phyloP scores from a whole-genome alignment of 2,113 vertebrate genomes.

The Petrocephalus zakoni region DNA sequence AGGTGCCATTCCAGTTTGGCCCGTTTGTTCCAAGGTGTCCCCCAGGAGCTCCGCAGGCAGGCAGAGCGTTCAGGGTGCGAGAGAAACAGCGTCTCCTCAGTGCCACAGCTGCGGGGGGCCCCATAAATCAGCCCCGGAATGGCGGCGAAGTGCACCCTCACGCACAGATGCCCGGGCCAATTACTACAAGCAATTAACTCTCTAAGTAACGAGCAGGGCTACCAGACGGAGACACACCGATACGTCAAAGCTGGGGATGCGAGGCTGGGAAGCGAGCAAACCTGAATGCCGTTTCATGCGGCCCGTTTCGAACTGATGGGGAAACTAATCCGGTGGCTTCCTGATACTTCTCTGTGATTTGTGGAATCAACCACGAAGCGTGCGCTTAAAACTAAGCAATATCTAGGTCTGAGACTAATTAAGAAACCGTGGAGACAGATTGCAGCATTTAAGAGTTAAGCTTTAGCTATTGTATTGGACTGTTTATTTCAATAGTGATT shows the following conservation, averaged over 20 bases:
- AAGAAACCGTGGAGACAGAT: background rate
- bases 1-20: constrained; percentile 36
- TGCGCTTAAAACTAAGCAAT: background rate
- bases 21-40: constrained; percentile 49
- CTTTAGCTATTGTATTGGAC: background rate
- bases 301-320: background rate
- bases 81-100: constrained; percentile 17
- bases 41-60: constrained; percentile 31
- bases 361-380: background rate
- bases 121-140: constrained; percentile 63
- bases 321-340: background rate
- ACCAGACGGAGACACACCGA: constrained; percentile 64
- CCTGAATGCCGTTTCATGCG: constrained; percentile 17
- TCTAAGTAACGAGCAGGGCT: constrained; percentile 48
- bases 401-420: background rate
- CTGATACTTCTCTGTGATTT: background rate
- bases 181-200: constrained; percentile 70
- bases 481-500: background rate
- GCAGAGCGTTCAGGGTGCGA: background rate
- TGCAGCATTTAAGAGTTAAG: background rate
- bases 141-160: constrained; percentile 48
- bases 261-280: constrained; percentile 22
- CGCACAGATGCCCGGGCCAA: constrained; percentile 63
- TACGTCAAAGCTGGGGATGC: constrained; percentile 38
- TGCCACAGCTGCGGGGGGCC: constrained; percentile 45